Evolutionary conservation across 2,113 vertebrate genomes (phyloP), one percentile per base, ranked within the genome.

Genomic region (Fregata magnificens): DNA sequence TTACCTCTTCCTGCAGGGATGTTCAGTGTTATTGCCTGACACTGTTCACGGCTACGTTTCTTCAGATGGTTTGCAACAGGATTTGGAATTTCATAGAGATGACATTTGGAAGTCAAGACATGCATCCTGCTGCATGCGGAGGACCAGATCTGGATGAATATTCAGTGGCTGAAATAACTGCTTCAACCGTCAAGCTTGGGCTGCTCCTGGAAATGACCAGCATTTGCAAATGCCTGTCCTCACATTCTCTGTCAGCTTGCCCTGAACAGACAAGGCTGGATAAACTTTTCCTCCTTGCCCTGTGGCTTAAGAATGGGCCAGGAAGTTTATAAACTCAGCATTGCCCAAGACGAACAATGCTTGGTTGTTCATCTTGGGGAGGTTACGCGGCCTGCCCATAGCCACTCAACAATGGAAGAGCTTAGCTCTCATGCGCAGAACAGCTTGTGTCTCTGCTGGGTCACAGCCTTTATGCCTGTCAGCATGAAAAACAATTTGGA

Each of bases 11-110:
- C 50, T 40, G 24, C 34, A 78, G 72, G 11, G 45, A n/a, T 34
- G 11, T 36, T 66, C 59, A 28, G 20, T 49, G 29, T 49, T 58
- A 16, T 3, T 45, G 14, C 34, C 50, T 74, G 59, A 34, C 19
- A 24, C 78, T 29, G 44, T 20, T 34, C 63, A 38, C 17, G 18
- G 44, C 40, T 62, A 2, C 0, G 0, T n/a, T 78, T 66, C 72
- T 89, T 91, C 50, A 70, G 31, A 11, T 36, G 31, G 36, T 58
- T 90, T 87, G 72, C 11, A 81, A 40, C 20, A 58, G 58, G 31
- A 31, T 81, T 88, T 53, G 69, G 16, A 77, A 80, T 9, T 20
- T 50, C 73, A 73, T 0, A 49, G 59, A 71, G 49, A 13, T 47
- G 18, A 20, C 32, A 50, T 32, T 2, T 73, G 47, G 13, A 72